Evolutionary conservation across 2,888 invertebrate species (phyloP).

Genomic region (Lycocerus yunnanus): DNA sequence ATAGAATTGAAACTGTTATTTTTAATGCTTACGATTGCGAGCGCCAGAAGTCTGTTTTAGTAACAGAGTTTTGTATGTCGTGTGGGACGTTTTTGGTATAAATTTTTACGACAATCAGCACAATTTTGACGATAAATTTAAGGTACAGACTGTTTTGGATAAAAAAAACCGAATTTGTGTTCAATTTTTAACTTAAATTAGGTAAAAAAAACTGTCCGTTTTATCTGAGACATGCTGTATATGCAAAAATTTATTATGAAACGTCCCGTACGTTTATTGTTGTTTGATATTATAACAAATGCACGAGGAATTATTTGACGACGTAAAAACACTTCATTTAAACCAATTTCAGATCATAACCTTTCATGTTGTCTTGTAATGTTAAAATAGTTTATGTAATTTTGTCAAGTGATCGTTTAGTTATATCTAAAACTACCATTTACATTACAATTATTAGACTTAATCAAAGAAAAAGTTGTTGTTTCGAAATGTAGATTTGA

Average conservation of each 20-base stretch:
- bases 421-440: slow-evolving; percentile 9
- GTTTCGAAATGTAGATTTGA: slow-evolving; percentile 1
- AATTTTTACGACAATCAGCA: neutral
- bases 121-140: neutral
- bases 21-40: neutral
- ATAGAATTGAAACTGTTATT: neutral
- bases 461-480: slow-evolving; percentile 8
- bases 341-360: neutral
- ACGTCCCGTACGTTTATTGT: neutral
- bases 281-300: neutral
- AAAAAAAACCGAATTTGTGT: neutral
- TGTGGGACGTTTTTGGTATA: neutral
- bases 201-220: neutral
- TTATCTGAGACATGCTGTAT: neutral
- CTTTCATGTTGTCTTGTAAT: neutral
- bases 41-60: neutral
- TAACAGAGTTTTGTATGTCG: neutral
- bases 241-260: neutral
- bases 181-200: neutral
- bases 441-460: slow-evolving; percentile 6
- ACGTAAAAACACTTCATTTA: neutral
- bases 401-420: slow-evolving; percentile 24
- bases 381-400: neutral
- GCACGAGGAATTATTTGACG: neutral
- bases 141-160: neutral